phyloP scores from a whole-genome alignment of 1,140 invertebrate species.

The Brachionus sp. region DNA sequence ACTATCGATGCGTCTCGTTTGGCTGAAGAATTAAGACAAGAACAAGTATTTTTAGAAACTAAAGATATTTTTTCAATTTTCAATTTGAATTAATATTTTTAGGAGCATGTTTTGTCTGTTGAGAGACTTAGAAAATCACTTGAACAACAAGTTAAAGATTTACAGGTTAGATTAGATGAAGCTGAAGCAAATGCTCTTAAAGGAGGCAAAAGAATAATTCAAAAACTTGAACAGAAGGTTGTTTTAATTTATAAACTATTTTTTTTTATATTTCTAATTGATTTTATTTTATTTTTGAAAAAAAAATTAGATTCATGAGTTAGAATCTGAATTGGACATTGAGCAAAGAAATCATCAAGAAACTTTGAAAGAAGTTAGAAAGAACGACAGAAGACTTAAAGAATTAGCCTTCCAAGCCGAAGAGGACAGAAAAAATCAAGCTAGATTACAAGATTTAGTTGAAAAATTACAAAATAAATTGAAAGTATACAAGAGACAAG shows the following conservation, averaged over 20 bases:
- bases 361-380: slow-evolving; percentile 68
- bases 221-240: slow-evolving; percentile 63
- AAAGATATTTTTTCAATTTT: background rate
- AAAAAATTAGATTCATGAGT: slow-evolving; percentile 62
- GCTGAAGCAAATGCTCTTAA: slow-evolving; percentile 93
- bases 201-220: slow-evolving; percentile 81
- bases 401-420: slow-evolving; percentile 85
- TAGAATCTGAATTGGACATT: slow-evolving; percentile 93
- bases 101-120: slow-evolving; percentile 85
- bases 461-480: slow-evolving; percentile 99
- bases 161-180: slow-evolving; percentile 91
- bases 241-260: background rate
- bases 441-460: slow-evolving; percentile 93
- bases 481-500: slow-evolving; percentile 98
- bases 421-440: slow-evolving; percentile 95
- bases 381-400: slow-evolving; percentile 72
- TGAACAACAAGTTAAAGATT: slow-evolving; percentile 94
- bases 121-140: slow-evolving; percentile 96
- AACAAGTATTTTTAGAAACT: slow-evolving; percentile 65
- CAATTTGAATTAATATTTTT: background rate
- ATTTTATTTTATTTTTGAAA: background rate
- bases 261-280: background rate
- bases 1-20: slow-evolving; percentile 91
- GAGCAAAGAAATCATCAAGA: slow-evolving; percentile 87
- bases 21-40: slow-evolving; percentile 93